These are phyloP conservation scores for Orycteropus afer DNA, from an alignment of 2,113 vertebrate genomes.

Conservation along the genomic window DNA sequence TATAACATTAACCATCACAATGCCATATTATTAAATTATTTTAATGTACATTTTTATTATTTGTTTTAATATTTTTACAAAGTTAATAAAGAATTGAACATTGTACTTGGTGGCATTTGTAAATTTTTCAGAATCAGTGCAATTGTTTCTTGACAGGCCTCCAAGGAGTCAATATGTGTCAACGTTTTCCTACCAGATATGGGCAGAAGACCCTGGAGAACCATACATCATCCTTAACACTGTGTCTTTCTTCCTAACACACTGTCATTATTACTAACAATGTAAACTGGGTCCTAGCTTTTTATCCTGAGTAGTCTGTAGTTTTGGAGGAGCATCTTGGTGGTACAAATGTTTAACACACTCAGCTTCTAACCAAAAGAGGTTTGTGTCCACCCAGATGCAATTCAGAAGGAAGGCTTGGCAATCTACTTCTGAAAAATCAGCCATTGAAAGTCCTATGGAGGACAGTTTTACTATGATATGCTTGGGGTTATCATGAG, in stretches of 20 bases:
- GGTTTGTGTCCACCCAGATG: neutral
- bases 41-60: conserved; percentile 4
- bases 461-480: neutral
- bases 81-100: neutral
- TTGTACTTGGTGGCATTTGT: neutral
- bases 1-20: neutral
- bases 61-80: neutral
- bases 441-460: neutral
- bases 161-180: neutral
- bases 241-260: neutral
- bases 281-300: neutral
- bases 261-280: neutral
- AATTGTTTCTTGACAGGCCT: neutral
- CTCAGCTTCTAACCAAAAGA: neutral
- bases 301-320: neutral
- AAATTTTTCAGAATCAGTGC: neutral
- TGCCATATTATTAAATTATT: conserved; percentile 25
- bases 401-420: neutral
- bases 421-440: neutral
- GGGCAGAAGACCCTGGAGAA: neutral
- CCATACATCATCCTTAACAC: neutral
- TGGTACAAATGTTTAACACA: neutral
- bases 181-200: neutral
- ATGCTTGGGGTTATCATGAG: neutral
- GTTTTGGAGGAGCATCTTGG: neutral